A percentile compares a stretch with the other conserved stretches of the same genome.
These are phyloP conservation scores for Aptenodytes patagonicus DNA, from an alignment of 2,113 vertebrate species.

Conservation along the genomic window DNA sequence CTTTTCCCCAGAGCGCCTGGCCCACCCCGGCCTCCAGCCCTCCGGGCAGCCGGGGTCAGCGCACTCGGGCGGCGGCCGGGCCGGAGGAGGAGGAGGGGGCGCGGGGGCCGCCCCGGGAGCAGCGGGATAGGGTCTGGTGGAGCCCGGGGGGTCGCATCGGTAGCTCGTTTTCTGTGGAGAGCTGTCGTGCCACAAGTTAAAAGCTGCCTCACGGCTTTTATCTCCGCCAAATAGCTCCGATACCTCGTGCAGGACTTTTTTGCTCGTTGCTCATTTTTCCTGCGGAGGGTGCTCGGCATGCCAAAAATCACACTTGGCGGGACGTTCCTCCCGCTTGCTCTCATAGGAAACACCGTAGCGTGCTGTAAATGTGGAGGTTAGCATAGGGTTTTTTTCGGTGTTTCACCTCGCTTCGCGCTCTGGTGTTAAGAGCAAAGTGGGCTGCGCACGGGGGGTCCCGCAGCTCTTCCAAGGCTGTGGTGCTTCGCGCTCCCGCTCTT, in stretches of 20 bases:
- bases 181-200: neutral
- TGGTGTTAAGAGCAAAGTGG: accelerated
- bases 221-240: neutral
- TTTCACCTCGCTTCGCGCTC: too few relatives aligned
- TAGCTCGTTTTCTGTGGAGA: neutral
- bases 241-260: neutral
- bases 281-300: neutral
- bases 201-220: neutral
- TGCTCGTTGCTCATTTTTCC: neutral
- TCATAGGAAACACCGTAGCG: accelerated
- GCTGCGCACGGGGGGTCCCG: accelerated
- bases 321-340: neutral
- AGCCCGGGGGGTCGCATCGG: too few relatives aligned
- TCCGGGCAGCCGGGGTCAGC: neutral
- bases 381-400: accelerated
- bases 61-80: neutral
- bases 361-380: neutral
- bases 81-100: neutral
- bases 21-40: neutral
- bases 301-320: accelerated
- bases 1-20: neutral
- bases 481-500: neutral
- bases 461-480: neutral
- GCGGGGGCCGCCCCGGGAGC: neutral
- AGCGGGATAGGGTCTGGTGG: neutral